Evolutionary conservation across 2,888 invertebrate species (phyloP).

Genomic region (Phragmatobia fuliginosa): DNA sequence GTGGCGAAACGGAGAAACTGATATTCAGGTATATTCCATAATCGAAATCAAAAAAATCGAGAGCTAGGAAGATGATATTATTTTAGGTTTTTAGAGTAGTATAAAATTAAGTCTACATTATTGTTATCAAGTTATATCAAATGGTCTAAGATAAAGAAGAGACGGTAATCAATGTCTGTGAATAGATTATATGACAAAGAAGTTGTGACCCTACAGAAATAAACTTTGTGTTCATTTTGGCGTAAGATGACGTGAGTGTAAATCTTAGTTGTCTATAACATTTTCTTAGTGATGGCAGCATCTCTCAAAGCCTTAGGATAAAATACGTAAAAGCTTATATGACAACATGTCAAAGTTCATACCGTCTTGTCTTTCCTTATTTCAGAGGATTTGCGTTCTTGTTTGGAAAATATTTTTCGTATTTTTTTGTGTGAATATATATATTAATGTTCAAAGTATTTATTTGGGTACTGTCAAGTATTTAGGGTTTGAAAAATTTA

Average conservation of each 20-base stretch:
- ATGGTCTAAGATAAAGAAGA: not conserved
- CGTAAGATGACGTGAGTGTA: not conserved
- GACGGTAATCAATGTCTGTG: not conserved
- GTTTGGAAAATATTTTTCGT: not conserved
- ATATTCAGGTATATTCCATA: too few species aligned
- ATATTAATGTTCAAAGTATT: not conserved
- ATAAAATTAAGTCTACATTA: not conserved
- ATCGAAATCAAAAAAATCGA: too few species aligned
- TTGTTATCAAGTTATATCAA: not conserved
- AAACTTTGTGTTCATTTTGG: not conserved
- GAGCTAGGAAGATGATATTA: too few species aligned
- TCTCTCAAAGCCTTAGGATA: conserved; percentile 30
- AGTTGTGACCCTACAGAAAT: not conserved
- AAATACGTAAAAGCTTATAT: conserved; percentile 43
- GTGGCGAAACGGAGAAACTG: too few species aligned
- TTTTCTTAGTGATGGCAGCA: conserved; percentile 36
- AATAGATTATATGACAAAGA: not conserved
- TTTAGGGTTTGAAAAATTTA: not conserved
- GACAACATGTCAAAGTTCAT: conserved; percentile 35
- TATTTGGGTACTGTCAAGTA: not conserved
- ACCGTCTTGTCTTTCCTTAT: conserved; percentile 22
- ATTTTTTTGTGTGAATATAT: not conserved
- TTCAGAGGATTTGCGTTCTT: conserved; percentile 17
- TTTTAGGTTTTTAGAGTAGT: not conserved
- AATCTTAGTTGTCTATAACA: conserved; percentile 15